Evolutionary conservation across 2,797 vertebrate genomes (phyloP).

Genomic region (Aldrovandia affinis): DNA sequence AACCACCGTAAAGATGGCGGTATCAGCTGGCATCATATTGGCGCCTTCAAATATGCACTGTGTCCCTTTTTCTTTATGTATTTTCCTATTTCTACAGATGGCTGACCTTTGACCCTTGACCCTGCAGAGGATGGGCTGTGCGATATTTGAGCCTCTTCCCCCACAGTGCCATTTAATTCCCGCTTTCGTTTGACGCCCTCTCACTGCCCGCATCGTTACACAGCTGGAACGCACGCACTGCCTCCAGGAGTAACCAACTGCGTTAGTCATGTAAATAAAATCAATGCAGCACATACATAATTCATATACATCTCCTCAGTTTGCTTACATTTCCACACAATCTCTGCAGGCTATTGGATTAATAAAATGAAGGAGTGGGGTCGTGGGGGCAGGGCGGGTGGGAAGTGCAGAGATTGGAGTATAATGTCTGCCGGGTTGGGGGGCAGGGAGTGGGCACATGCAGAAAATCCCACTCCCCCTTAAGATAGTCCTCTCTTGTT

Average conservation of each 20-base stretch:
- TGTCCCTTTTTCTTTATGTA: not conserved
- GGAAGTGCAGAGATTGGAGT: not conserved
- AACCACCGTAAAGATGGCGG: not conserved
- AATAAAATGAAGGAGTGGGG: not conserved
- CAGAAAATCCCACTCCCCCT: not conserved
- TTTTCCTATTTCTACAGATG: not conserved
- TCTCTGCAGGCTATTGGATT: not conserved
- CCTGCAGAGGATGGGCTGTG: not conserved
- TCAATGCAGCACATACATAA: not conserved
- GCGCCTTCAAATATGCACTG: not conserved
- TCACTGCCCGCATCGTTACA: not conserved
- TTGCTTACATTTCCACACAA: conserved; percentile 1
- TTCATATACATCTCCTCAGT: not conserved
- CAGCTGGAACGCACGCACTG: not conserved
- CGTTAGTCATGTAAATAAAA: not conserved
- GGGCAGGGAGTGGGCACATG: not conserved
- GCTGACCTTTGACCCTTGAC: not conserved
- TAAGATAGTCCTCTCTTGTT: not conserved
- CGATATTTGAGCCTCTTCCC: not conserved
- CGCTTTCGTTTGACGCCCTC: not conserved
- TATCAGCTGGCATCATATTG: not conserved
- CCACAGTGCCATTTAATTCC: not conserved
- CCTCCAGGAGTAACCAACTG: not conserved
- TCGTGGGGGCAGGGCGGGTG: not conserved
- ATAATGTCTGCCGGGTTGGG: not conserved